phyloP scores from a whole-genome alignment of 2,888 invertebrate species.

The Saturnia pavonia region DNA sequence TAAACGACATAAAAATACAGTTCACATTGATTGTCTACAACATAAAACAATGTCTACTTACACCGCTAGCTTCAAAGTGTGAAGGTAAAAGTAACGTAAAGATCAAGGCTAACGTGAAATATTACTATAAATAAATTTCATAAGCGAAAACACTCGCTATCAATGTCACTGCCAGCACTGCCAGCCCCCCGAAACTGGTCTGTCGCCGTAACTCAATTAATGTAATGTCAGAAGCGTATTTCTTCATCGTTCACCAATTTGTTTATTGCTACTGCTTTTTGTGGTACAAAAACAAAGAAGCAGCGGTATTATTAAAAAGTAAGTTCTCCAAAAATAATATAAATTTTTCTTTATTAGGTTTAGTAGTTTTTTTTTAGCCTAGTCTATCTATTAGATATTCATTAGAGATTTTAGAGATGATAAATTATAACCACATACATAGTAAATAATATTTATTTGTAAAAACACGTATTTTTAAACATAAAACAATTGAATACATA shows the following conservation, averaged over 20 bases:
- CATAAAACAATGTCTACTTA: not conserved
- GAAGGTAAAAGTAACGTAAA: conserved; percentile 10
- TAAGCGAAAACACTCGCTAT: conserved; percentile 2
- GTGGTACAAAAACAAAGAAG: not conserved
- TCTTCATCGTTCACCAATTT: conserved; percentile 14
- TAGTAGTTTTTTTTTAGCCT: too few relatives aligned
- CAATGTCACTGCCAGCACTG: conserved; percentile 16
- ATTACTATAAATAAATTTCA: conserved; percentile 13
- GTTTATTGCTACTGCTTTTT: conserved; percentile 8
- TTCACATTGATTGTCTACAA: not conserved
- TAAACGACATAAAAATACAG: not conserved
- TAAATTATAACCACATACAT: not conserved
- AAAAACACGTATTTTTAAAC: not conserved
- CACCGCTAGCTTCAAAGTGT: not conserved
- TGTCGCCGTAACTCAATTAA: conserved; percentile 12
- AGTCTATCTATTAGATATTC: not conserved
- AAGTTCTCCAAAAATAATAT: too few relatives aligned
- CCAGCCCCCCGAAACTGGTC: conserved; percentile 14
- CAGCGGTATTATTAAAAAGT: not conserved
- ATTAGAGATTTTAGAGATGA: not conserved
- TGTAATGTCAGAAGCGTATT: conserved; percentile 13
- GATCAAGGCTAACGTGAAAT: conserved; percentile 5
- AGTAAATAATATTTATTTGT: not conserved
- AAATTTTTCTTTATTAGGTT: too few relatives aligned
- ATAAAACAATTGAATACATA: conserved; percentile 3